Conservation (phyloP, 2,797 vertebrate species). For the Diceros bicornis region DNA sequence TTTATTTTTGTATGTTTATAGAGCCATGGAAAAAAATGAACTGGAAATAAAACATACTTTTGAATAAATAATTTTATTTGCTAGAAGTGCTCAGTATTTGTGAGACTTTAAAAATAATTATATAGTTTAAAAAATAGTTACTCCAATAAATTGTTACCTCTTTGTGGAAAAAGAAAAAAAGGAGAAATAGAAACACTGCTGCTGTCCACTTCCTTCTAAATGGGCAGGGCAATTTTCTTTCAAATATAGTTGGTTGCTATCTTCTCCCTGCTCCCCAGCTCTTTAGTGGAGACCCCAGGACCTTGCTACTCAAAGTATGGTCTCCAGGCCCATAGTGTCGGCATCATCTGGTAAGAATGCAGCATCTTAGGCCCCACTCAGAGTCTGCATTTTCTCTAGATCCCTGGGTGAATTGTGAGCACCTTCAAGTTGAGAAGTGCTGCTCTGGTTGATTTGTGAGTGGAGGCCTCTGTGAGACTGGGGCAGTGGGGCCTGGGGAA, state of each 20-base stretch:
- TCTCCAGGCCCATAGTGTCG: neutral
- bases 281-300: neutral
- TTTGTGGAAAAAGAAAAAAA: neutral
- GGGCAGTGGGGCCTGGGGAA: too few species aligned
- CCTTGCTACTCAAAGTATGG: neutral
- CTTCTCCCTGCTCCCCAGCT: neutral
- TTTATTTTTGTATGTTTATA: neutral
- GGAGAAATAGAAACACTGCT: neutral
- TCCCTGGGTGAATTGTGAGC: neutral
- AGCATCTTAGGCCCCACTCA: neutral
- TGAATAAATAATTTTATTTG: neutral
- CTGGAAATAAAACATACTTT: conserved; percentile 44
- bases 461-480: neutral
- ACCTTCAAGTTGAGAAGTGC: neutral
- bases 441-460: neutral
- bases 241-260: neutral
- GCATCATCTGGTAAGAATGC: neutral
- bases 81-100: neutral
- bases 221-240: neutral
- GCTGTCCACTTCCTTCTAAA: neutral
- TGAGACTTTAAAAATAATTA: neutral
- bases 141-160: neutral
- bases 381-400: neutral
- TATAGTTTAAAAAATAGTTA: neutral
- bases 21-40: neutral